Percentiles rank a stretch among this genome's conserved stretches.
phyloP scores from a whole-genome alignment of 2,888 invertebrate genomes.

The Chelonus formosanus region DNA sequence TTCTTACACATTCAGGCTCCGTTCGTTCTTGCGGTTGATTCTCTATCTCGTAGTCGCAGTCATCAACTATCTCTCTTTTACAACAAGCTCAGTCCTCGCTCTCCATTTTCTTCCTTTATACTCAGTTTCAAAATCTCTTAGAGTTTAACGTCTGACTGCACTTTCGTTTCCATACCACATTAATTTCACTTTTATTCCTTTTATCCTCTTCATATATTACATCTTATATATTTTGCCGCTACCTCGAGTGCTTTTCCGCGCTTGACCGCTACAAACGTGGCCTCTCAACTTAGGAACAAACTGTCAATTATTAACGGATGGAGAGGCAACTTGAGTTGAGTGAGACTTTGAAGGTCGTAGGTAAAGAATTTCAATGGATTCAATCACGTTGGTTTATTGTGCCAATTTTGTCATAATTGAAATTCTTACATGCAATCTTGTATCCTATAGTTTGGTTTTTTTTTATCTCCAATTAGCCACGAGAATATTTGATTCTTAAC shows the following conservation, averaged over 20 bases:
- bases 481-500: too few relatives aligned
- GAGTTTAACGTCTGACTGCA: slow-evolving; percentile 6
- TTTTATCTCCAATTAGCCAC: too few relatives aligned
- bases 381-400: too few relatives aligned
- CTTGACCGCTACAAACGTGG: slow-evolving; percentile 2
- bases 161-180: slow-evolving; percentile 7
- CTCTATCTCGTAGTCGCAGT: not conserved
- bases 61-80: too few relatives aligned
- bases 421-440: too few relatives aligned
- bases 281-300: slow-evolving; percentile 4
- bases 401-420: too few relatives aligned
- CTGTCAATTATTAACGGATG: slow-evolving; percentile 5
- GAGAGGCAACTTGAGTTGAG: not conserved
- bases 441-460: too few relatives aligned
- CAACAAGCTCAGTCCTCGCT: not conserved
- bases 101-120: not conserved
- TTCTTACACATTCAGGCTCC: not conserved
- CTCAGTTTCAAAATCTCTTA: not conserved
- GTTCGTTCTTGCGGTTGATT: slow-evolving; percentile 2
- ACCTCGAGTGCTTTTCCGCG: not conserved
- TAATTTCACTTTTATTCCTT: not conserved
- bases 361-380: too few relatives aligned
- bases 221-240: not conserved
- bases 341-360: too few relatives aligned
- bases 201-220: not conserved